Conservation (phyloP, 1,140 invertebrate genomes). For the Scylla paramamosain region DNA sequence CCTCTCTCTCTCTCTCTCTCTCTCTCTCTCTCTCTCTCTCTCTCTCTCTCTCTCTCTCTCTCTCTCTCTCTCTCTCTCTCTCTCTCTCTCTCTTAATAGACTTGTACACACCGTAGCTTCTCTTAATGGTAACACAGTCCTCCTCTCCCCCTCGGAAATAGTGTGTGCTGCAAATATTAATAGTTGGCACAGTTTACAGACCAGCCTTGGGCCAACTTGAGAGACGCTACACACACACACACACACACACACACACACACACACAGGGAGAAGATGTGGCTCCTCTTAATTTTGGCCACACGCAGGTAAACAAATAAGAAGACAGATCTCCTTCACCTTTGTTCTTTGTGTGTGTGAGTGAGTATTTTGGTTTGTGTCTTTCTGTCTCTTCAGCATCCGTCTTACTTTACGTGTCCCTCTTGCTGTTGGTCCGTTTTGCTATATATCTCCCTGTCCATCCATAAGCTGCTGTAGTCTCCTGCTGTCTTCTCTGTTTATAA, state of each 20-base stretch:
- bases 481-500: too few relatives aligned
- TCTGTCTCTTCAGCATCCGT: too few relatives aligned
- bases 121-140: neutral
- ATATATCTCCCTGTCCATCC: too few relatives aligned
- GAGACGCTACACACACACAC: conserved; percentile 26
- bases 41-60: neutral
- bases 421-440: too few relatives aligned
- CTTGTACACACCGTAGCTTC: neutral
- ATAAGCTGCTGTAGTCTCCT: too few relatives aligned
- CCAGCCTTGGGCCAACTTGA: neutral
- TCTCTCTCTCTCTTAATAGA: neutral
- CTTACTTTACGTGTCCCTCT: too few relatives aligned
- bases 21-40: conserved; percentile 9
- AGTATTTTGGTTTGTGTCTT: too few relatives aligned
- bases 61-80: neutral
- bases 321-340: too few relatives aligned
- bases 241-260: conserved; percentile 62
- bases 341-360: too few relatives aligned
- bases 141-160: neutral
- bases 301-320: too few relatives aligned
- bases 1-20: neutral
- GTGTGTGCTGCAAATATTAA: neutral
- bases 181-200: conserved; percentile 14
- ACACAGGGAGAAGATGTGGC: neutral
- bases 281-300: too few relatives aligned